Conservation (phyloP, 2,888 invertebrate genomes). For the Cryptocheilus praepositus region DNA sequence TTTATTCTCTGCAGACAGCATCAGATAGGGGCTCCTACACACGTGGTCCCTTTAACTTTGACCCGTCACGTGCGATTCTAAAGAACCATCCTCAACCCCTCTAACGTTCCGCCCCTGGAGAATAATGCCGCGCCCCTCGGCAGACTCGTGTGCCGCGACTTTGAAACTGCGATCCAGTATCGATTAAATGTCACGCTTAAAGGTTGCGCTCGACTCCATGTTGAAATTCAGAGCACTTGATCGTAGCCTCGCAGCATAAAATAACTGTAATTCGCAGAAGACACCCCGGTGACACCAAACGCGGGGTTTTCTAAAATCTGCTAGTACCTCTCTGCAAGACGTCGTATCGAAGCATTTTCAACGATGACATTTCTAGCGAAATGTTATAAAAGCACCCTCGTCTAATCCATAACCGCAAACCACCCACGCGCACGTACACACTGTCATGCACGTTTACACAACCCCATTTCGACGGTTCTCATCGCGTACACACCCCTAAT, state of each 20-base stretch:
- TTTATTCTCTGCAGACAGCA: no score
- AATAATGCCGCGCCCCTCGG: background rate
- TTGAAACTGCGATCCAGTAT: constrained; percentile 51
- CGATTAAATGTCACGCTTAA: constrained; percentile 48
- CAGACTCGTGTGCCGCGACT: constrained; percentile 30
- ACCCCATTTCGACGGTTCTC: background rate
- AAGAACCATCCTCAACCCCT: no score
- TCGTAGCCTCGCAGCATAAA: background rate
- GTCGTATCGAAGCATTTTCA: no score
- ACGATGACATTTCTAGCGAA: background rate
- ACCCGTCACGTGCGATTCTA: no score
- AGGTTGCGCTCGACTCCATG: constrained; percentile 37
- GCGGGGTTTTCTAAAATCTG: no score
- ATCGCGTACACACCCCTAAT: background rate
- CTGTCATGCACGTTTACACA: background rate
- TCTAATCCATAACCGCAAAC: no score
- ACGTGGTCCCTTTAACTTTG: no score
- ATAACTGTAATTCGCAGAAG: background rate
- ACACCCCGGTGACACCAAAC: background rate
- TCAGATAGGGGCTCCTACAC: no score
- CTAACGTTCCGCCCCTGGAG: no score
- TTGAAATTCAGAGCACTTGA: constrained; percentile 22
- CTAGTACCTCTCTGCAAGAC: no score
- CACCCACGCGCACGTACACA: background rate
- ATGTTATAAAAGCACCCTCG: background rate